phyloP scores from a whole-genome alignment of 2,113 vertebrate genomes.

The Protobothrops mucrosquamatus region DNA sequence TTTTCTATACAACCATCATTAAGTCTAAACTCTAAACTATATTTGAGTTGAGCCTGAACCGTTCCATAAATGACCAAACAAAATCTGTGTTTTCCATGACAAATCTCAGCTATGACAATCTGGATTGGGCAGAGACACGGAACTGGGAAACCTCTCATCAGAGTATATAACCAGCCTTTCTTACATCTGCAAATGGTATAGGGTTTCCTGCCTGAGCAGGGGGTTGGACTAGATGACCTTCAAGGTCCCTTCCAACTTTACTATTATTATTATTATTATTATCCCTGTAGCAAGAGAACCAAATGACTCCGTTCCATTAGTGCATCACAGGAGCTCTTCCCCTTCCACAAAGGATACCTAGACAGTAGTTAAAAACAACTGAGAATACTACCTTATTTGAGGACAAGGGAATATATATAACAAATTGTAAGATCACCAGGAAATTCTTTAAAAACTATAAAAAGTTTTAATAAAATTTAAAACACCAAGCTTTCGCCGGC shows the following conservation, averaged over 20 bases:
- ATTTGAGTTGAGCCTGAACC: too few relatives aligned
- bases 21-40: not conserved
- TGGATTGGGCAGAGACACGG: not conserved
- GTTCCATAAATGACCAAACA: not conserved
- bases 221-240: too few relatives aligned
- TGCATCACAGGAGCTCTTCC: too few relatives aligned
- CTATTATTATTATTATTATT: too few relatives aligned
- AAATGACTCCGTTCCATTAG: not conserved
- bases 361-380: not conserved
- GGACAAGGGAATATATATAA: conserved; percentile 19
- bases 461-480: too few relatives aligned
- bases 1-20: not conserved
- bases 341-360: not conserved
- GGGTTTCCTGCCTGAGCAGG: too few relatives aligned
- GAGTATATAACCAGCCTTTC: not conserved
- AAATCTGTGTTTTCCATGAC: not conserved
- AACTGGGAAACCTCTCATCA: not conserved
- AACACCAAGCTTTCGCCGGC: too few relatives aligned
- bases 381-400: not conserved
- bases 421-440: too few relatives aligned
- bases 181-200: too few relatives aligned
- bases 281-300: not conserved
- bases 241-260: too few relatives aligned
- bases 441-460: too few relatives aligned
- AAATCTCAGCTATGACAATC: not conserved